phyloP scores from a whole-genome alignment of 2,888 invertebrate genomes.

The Tenodera sinensis region DNA sequence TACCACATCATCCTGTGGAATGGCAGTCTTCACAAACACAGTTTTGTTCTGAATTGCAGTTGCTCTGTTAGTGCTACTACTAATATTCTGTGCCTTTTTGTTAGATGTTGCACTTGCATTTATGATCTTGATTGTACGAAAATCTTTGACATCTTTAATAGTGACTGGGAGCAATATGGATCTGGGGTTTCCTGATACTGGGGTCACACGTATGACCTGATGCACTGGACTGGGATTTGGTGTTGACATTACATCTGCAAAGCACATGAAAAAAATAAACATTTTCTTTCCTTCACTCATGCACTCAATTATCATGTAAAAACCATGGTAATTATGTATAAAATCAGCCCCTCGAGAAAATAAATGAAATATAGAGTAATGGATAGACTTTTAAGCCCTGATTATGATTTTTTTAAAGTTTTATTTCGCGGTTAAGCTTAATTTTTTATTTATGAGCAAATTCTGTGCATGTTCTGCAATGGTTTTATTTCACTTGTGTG shows the following conservation, averaged over 20 bases:
- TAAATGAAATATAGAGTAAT: too few species aligned
- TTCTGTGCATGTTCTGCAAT: too few species aligned
- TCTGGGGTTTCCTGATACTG: slow-evolving; percentile 48
- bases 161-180: slow-evolving; percentile 70
- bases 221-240: background rate
- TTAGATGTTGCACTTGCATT: slow-evolving; percentile 54
- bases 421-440: too few species aligned
- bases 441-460: too few species aligned
- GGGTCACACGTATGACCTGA: slow-evolving; percentile 41
- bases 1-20: background rate
- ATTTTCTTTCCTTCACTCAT: too few species aligned
- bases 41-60: background rate
- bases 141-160: slow-evolving; percentile 65
- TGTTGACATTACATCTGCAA: slow-evolving; percentile 18
- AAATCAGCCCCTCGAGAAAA: too few species aligned
- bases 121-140: slow-evolving; percentile 69
- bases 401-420: too few species aligned
- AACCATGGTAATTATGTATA: too few species aligned
- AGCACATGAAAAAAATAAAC: background rate
- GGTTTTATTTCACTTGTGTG: too few species aligned
- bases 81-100: background rate
- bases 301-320: too few species aligned
- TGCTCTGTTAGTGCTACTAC: background rate
- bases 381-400: too few species aligned
- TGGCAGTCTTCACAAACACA: slow-evolving; percentile 5